Percentiles rank a stretch among this genome's conserved stretches.
phyloP scores from a whole-genome alignment of 2,113 vertebrate genomes.

The Anarhynchus alexandrinus region DNA sequence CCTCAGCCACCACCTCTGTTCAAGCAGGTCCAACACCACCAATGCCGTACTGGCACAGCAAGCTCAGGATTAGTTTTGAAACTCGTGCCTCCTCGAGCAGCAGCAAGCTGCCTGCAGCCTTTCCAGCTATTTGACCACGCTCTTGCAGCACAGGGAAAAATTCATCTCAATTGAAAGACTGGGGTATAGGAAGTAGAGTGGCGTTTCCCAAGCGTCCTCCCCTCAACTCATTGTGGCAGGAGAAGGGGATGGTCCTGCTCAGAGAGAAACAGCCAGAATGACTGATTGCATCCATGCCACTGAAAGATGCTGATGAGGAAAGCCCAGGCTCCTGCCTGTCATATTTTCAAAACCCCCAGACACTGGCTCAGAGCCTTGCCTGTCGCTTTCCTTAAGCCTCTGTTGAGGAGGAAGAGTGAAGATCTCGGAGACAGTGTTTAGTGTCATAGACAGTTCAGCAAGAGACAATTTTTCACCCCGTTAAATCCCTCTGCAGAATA shows the following conservation, averaged over 20 bases:
- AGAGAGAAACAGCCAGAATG: neutral
- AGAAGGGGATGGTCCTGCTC: neutral
- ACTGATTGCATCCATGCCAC: constrained; percentile 55
- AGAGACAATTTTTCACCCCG: constrained; percentile 50
- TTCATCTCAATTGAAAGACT: neutral
- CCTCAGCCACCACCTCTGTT: neutral
- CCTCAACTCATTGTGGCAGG: neutral
- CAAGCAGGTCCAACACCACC: neutral
- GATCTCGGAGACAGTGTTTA: constrained; percentile 60
- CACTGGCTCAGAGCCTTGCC: constrained; percentile 29
- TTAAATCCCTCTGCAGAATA: constrained; percentile 64
- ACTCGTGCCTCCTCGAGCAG: neutral
- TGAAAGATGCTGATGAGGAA: constrained; percentile 58
- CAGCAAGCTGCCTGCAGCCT: neutral
- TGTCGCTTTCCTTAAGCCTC: constrained; percentile 64
- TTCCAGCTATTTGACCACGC: neutral
- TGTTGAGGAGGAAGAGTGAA: constrained; percentile 62
- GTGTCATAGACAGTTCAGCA: constrained; percentile 52
- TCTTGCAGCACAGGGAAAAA: neutral
- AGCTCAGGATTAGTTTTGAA: neutral
- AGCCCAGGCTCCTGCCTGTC: constrained; percentile 48
- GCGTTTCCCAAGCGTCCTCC: neutral
- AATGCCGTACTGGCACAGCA: neutral
- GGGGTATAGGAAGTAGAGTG: neutral
- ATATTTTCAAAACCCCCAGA: constrained; percentile 59